Evolutionary conservation across 2,113 vertebrate genomes (phyloP).

Genomic region (Guaruba guarouba): DNA sequence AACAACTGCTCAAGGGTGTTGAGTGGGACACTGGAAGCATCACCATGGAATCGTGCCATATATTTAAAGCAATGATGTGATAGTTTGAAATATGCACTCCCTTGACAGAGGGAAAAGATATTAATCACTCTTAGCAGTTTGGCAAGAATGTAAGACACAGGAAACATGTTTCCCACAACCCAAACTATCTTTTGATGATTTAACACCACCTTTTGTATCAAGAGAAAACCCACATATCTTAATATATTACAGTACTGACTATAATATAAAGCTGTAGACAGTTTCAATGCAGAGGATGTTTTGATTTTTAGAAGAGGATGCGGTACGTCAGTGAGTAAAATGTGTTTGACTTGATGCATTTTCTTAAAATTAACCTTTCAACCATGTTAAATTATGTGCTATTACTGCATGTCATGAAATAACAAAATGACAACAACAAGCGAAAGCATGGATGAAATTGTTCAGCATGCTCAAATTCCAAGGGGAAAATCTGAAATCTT

Average conservation of each 20-base stretch:
- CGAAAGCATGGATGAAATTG: background rate
- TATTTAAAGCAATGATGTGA: background rate
- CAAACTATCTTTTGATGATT: background rate
- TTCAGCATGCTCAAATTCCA: background rate
- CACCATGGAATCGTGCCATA: background rate
- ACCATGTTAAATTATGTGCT: background rate
- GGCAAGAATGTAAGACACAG: background rate
- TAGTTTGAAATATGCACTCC: conserved; percentile 10
- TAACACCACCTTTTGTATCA: background rate
- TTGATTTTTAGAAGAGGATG: background rate
- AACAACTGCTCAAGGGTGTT: background rate
- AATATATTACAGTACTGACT: background rate
- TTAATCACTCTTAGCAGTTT: conserved; percentile 16
- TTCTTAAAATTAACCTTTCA: background rate
- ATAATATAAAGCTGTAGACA: background rate
- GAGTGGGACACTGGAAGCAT: background rate
- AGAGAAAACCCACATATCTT: background rate
- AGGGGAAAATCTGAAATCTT: background rate
- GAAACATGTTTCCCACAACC: background rate
- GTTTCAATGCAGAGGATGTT: background rate
- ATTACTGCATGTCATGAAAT: accelerated
- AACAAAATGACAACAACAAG: background rate
- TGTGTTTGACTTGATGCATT: background rate
- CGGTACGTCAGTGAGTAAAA: background rate
- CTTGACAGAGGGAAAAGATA: conserved; percentile 1